Evolutionary conservation across 2,888 invertebrate genomes (phyloP), one percentile per base, ranked within the genome.

Genomic region (Celastrina argiolus): DNA sequence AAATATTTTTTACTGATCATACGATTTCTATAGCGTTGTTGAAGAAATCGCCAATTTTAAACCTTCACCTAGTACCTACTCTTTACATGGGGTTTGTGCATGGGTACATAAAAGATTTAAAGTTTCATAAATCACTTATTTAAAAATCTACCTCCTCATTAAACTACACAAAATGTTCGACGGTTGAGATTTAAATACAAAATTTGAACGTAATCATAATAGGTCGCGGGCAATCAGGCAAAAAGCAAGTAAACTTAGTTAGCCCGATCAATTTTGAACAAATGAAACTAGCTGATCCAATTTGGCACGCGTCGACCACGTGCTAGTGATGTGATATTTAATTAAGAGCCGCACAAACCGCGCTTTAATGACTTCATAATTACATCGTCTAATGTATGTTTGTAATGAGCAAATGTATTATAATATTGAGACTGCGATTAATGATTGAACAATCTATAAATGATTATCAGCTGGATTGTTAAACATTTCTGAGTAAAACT

Each of bases 241-340:
- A 64, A 56, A 56, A 56, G 16, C 64, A 56, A n/a, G 34, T 56
- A 65, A 65, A 65, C 65, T 26, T 39, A 39, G 39, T 39, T 41
- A 39, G 56, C 36, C 34, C 58, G 56, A 65, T 65, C 65, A 65
- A 39, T 65, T 65, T 59, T 41, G 31, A 59, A 41, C 65, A 65
- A 65, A 65, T 65, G 65, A 65, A 65, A 58, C 41, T 65, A 58
- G 65, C 65, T 65, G 56, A 65, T 59, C 65, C 65, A 65, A 65
- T 65, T 65, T 65, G 41, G 65, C 65, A 22, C 65, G 58, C 65
- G 41, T 31, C 58, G 65, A 56, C 65, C 65, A 28, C 65, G 58
- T 31, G 58, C 65, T 58, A 56, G 39, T 65, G 65, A 59, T 65
- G 56, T 51, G 56, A 65, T 65, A 65, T 65, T 65, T 58, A 59